Percentiles rank a stretch among this genome's conserved stretches.
Conservation (phyloP, 1,140 invertebrate genomes). For the Brachionus koreanus region DNA sequence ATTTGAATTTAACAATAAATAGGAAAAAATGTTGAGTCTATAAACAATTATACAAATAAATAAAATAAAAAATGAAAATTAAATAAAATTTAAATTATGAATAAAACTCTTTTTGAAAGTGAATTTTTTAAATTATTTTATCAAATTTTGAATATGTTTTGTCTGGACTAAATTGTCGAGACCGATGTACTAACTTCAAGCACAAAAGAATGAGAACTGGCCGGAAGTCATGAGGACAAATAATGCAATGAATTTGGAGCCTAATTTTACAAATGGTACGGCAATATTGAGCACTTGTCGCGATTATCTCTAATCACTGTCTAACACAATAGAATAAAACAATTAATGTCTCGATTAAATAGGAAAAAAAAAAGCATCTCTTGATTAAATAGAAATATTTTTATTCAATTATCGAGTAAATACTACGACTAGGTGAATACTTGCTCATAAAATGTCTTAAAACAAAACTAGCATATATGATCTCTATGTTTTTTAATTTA, state of each 20-base stretch:
- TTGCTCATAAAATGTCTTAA: background rate
- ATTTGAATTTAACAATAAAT: too few relatives aligned
- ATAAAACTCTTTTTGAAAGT: too few relatives aligned
- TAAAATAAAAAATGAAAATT: too few relatives aligned
- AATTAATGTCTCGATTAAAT: conserved; percentile 10
- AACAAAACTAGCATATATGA: background rate
- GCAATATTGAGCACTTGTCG: background rate
- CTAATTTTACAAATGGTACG: background rate
- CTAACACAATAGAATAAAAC: background rate
- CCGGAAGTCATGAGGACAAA: background rate
- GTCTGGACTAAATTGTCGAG: too few relatives aligned
- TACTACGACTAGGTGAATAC: background rate
- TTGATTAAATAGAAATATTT: conserved; percentile 34
- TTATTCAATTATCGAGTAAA: conserved; percentile 21
- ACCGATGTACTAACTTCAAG: background rate
- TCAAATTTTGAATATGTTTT: too few relatives aligned
- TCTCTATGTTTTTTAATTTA: conserved; percentile 24
- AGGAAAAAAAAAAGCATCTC: background rate
- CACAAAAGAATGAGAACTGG: background rate
- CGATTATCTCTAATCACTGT: background rate
- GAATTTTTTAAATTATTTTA: too few relatives aligned
- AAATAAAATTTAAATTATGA: too few relatives aligned
- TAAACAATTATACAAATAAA: too few relatives aligned
- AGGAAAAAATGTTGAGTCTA: too few relatives aligned
- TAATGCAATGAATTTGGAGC: background rate